Evolutionary conservation across 2,113 vertebrate species (phyloP).

Genomic region (Nothocercus nigrocapillus): DNA sequence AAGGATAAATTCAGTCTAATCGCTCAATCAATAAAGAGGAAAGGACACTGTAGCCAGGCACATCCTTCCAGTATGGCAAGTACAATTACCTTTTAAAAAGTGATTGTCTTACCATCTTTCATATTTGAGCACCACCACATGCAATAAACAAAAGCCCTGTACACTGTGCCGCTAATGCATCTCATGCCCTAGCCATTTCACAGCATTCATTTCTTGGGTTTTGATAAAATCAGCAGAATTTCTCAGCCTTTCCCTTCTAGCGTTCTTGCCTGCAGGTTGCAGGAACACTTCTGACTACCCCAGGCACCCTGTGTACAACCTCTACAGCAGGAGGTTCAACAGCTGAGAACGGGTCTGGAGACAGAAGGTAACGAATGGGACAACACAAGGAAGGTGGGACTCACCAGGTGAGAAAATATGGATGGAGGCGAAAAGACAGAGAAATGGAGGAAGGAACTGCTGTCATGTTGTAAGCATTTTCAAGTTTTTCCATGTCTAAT

Average conservation of each 20-base stretch:
- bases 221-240: neutral
- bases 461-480: rapidly evolving
- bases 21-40: neutral
- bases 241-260: neutral
- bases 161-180: neutral
- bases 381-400: neutral
- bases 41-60: neutral
- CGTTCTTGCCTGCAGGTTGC: neutral
- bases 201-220: neutral
- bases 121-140: neutral
- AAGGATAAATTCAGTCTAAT: neutral
- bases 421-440: neutral
- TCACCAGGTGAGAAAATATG: neutral
- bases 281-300: too few species aligned
- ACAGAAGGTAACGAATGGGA: rapidly evolving
- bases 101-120: neutral
- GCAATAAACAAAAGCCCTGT: neutral
- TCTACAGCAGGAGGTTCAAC: neutral
- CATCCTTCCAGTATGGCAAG: neutral
- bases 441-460: neutral
- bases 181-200: neutral
- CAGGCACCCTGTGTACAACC: neutral
- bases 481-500: neutral
- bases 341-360: neutral
- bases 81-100: neutral